A percentile compares a stretch with the other conserved stretches of the same genome.
phyloP scores from a whole-genome alignment of 2,888 invertebrate species.

The Spisula solida region DNA sequence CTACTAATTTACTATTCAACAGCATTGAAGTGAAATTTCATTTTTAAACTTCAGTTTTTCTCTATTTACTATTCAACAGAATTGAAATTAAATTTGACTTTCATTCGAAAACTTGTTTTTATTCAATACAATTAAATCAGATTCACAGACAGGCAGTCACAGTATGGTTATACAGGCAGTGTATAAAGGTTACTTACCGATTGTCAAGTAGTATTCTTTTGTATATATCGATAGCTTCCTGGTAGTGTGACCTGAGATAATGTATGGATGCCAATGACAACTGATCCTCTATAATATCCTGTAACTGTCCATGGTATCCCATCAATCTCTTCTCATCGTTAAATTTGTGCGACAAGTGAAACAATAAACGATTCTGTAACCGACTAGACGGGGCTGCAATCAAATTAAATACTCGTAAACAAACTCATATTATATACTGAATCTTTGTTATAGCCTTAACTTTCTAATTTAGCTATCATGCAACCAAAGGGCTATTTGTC shows the following conservation, averaged over 20 bases:
- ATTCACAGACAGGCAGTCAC: neutral
- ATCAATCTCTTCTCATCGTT: conserved; percentile 95
- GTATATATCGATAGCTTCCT: conserved; percentile 99
- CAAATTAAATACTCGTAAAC: conserved; percentile 25
- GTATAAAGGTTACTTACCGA: conserved; percentile 90
- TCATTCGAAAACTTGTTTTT: no score
- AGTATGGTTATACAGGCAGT: neutral
- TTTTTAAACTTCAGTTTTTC: no score
- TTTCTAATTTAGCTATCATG: neutral
- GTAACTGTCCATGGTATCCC: conserved; percentile 94
- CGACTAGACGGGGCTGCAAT: conserved; percentile 88
- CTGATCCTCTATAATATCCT: conserved; percentile 97
- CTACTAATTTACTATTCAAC: no score
- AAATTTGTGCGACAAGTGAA: conserved; percentile 97
- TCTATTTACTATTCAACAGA: no score
- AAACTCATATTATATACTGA: neutral
- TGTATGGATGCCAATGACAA: conserved; percentile 98
- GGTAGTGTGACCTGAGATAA: conserved; percentile 98
- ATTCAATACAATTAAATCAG: no score
- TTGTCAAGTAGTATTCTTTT: conserved; percentile 96
- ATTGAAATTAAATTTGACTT: no score
- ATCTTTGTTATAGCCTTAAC: neutral
- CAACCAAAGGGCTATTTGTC: neutral
- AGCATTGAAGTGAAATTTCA: no score
- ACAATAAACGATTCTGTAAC: conserved; percentile 93